Evolutionary conservation across 2,888 invertebrate species (phyloP), one percentile per base, ranked within the genome.

Genomic region (Xestia xanthographa): DNA sequence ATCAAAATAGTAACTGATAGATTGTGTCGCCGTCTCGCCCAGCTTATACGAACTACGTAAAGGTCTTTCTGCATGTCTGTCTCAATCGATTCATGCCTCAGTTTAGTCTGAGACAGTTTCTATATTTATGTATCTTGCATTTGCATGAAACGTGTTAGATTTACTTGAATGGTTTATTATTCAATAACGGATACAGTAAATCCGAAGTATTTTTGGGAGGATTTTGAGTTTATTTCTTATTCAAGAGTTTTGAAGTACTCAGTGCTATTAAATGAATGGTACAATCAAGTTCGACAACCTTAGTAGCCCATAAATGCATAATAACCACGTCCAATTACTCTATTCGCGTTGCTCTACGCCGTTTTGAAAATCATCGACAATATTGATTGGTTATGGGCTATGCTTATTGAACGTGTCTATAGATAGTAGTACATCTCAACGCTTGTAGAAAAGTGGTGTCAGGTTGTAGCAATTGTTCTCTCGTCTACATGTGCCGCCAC

Each of bases 391-490:
- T 83, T 85, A 86, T 80, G 72, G 79, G 66, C 73, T 79, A 75
- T 80, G 72, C 81, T 83, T 78, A 84, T 83, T 80, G 84, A 86
- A 88, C 79, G 83, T 84, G 77, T 84, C 81, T 68, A 65, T 66
- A 58, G 41, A 68, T 66, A 72, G 75, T 77, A 78, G 75, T 77
- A 78, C 85, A 82, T 84, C 84, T 81, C 76, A 82, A 72, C 69
- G 69, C 80, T 79, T 70, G 82, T 85, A 85, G 83, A 87, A 88
- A 86, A 86, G 80, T 83, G 84, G 87, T 88, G 86, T 90, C 86
- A 79, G 84, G 85, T 89, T 90, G 85, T 88, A 89, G 86, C 90
- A 87, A 91, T 92, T 91, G 91, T 92, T 91, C 90, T 91, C 87
- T 81, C 82, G 88, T 85, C 87, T 89, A 90, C 89, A 90, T 89